Percentiles rank a stretch among this genome's conserved stretches.
Evolutionary conservation across 2,888 invertebrate genomes (phyloP).

Genomic region (Rotaria macrura): DNA sequence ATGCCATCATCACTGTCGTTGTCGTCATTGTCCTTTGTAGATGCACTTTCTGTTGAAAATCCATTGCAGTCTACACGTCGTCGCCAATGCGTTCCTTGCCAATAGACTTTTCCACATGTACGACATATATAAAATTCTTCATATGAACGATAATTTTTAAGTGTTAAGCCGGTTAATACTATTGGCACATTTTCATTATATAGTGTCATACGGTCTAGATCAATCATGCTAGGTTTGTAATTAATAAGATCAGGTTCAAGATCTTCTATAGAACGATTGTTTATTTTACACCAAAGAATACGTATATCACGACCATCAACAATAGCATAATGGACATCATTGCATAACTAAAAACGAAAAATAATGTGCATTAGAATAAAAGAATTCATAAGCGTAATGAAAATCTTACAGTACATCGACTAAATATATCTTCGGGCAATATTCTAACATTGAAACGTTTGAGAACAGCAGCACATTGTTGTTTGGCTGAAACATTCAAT

Average conservation of each 20-base stretch:
- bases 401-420: slow-evolving; percentile 26
- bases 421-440: slow-evolving; percentile 28
- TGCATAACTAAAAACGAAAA: slow-evolving; percentile 7
- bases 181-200: neutral
- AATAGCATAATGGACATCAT: slow-evolving; percentile 22
- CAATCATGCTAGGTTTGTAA: slow-evolving; percentile 20
- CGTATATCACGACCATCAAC: slow-evolving; percentile 20
- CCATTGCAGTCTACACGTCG: neutral
- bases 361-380: neutral
- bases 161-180: slow-evolving; percentile 23
- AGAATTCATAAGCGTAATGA: no score
- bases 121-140: slow-evolving; percentile 22
- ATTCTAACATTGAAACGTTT: slow-evolving; percentile 26
- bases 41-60: neutral
- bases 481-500: slow-evolving; percentile 15
- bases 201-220: slow-evolving; percentile 14
- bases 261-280: neutral
- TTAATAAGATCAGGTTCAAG: neutral
- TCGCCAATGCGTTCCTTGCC: slow-evolving; percentile 33
- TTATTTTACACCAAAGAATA: neutral
- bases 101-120: slow-evolving; percentile 30
- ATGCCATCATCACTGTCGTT: neutral
- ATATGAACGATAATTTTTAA: slow-evolving; percentile 24
- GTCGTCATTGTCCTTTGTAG: neutral
- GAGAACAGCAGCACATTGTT: slow-evolving; percentile 21